Evolutionary conservation across 2,113 vertebrate species (phyloP), one percentile per base, ranked within the genome.

Genomic region (Noctilio leporinus): DNA sequence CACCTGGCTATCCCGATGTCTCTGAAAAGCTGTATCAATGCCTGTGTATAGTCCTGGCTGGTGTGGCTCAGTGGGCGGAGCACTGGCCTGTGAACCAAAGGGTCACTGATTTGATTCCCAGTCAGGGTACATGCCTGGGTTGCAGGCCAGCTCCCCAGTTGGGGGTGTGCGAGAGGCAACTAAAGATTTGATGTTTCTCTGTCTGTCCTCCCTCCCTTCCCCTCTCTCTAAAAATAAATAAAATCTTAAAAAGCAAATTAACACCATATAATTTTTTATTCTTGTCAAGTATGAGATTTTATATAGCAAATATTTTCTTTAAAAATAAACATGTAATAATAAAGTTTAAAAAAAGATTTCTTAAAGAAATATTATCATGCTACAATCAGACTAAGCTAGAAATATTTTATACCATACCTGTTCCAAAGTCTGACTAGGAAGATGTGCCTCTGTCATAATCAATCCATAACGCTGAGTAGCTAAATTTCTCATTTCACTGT

Each of bases 401-500:
- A 93, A 43, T 9, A 82, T 17, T 35, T 85, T 43, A 65, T 47
- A 95, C 81, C n/a, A 51, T 96, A 99, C 99, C 99, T 99, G 99
- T 95, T 99, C 99, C 97, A 99, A 98, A 16, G 99, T 99, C 98
- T 99, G 99, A 97, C 99, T 99, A 45, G 99, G 99, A 93, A 99
- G 99, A 95, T 99, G 99, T 10, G 99, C 99, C 97, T 99, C 99
- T 0, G 99, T 99, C 99, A 99, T 99, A 0, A 97, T 98, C 24
- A 99, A 98, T 33, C 99, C 99, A 10, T 99, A 99, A 82, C 99
- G 99, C 65, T 99, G 99, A 1, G 99, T 99, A 43, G 99, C 99
- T 15, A 99, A 97, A 97, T 99, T 99, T 86, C 99, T 99, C 99
- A 99, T 99, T 98, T 99, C 99, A 40, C 99, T 99, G 96, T 99